Conservation (phyloP, 2,888 invertebrate species). For the Chouioia cunea region DNA sequence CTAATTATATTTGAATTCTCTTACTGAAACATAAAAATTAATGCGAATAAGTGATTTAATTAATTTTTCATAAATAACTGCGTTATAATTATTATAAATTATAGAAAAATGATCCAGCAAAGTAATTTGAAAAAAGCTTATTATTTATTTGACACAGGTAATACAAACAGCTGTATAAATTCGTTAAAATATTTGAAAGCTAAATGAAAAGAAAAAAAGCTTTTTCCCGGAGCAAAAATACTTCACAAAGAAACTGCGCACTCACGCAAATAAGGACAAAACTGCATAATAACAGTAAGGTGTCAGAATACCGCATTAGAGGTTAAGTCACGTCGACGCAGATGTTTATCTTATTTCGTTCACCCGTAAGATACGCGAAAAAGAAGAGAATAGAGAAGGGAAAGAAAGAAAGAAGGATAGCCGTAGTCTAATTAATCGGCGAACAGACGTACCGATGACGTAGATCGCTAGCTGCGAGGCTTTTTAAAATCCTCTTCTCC, state of each 20-base stretch:
- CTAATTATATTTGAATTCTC: no score
- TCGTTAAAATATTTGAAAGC: no score
- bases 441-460: constrained; percentile 57
- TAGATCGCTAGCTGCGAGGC: constrained; percentile 55
- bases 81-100: no score
- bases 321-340: constrained; percentile 37
- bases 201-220: no score
- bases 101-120: no score
- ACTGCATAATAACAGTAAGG: constrained; percentile 24
- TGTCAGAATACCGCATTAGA: constrained; percentile 16
- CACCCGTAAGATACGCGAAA: neutral
- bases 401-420: constrained; percentile 10
- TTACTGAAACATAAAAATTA: no score
- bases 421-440: constrained; percentile 14
- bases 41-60: no score
- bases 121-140: no score
- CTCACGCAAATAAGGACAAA: constrained; percentile 18
- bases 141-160: no score
- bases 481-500: constrained; percentile 56
- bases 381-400: constrained; percentile 6
- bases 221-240: constrained; percentile 27
- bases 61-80: no score
- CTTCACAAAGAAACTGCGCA: constrained; percentile 34
- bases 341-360: neutral
- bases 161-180: no score